phyloP scores from a whole-genome alignment of 2,888 invertebrate species.

The Lasioglossum morio region DNA sequence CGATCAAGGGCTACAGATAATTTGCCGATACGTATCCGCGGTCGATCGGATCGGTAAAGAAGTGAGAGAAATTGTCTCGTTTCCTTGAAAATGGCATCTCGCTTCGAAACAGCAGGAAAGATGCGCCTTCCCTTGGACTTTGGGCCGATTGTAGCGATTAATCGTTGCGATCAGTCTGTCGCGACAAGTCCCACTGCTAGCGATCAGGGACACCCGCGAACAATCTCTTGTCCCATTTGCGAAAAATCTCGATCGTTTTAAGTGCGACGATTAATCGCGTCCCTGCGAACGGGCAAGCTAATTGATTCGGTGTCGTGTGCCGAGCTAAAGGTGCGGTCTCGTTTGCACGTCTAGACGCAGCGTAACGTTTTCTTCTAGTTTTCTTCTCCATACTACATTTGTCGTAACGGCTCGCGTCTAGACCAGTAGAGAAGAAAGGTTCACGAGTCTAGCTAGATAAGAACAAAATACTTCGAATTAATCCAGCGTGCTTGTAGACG shows the following conservation, averaged over 20 bases:
- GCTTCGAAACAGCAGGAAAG: not conserved
- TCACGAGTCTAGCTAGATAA: not conserved
- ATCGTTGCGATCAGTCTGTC: slow-evolving; percentile 63
- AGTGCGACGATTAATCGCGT: slow-evolving; percentile 59
- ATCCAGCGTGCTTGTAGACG: not conserved
- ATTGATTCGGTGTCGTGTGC: slow-evolving; percentile 17
- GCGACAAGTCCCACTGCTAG: slow-evolving; percentile 22
- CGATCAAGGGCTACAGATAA: too few relatives aligned
- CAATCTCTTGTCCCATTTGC: not conserved
- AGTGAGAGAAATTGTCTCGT: not conserved
- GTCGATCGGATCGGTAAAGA: not conserved
- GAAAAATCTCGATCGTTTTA: slow-evolving; percentile 27
- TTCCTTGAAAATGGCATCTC: not conserved
- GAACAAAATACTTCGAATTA: not conserved
- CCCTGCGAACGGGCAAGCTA: slow-evolving; percentile 37
- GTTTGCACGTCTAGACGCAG: too few relatives aligned
- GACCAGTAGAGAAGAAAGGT: not conserved
- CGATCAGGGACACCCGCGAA: not conserved
- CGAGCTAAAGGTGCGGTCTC: too few relatives aligned
- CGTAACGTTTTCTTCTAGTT: too few relatives aligned
- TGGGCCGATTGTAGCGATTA: slow-evolving; percentile 71
- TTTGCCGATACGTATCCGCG: too few relatives aligned
- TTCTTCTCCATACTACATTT: too few relatives aligned
- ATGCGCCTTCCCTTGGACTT: slow-evolving; percentile 58
- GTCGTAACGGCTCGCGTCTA: too few relatives aligned